Conservation (phyloP, 2,113 vertebrate genomes). For the Indri indri region DNA sequence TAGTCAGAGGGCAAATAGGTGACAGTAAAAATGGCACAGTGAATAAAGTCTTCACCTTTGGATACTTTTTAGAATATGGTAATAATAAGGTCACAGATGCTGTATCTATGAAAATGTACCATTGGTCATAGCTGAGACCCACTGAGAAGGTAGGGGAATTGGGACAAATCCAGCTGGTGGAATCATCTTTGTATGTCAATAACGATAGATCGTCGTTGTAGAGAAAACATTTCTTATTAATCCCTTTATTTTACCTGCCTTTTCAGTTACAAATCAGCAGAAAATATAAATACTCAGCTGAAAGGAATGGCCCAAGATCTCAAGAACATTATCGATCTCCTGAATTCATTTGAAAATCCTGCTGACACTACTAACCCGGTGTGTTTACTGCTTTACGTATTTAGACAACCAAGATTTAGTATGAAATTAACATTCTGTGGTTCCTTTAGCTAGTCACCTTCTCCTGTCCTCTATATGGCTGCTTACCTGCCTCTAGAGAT, state of each 20-base stretch:
- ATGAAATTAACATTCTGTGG: constrained; percentile 26
- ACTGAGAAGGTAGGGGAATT: neutral
- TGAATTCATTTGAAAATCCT: constrained; percentile 89
- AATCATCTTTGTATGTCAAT: constrained; percentile 27
- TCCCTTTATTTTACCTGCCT: constrained; percentile 37
- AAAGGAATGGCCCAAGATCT: constrained; percentile 95
- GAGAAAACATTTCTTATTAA: constrained; percentile 49
- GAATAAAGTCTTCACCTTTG: constrained; percentile 31
- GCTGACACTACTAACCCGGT: constrained; percentile 90
- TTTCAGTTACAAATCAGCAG: constrained; percentile 91
- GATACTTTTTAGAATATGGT: neutral
- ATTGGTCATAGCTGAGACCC: neutral
- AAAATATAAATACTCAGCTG: constrained; percentile 93
- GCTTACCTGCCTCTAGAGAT: neutral
- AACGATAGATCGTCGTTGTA: neutral
- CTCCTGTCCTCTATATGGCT: neutral
- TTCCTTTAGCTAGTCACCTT: neutral
- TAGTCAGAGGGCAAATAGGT: constrained; percentile 8
- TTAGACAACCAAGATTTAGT: constrained; percentile 40
- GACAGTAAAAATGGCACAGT: constrained; percentile 42
- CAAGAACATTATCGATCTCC: constrained; percentile 92
- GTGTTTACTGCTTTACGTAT: constrained; percentile 36
- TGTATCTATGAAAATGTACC: neutral
- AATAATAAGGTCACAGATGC: neutral
- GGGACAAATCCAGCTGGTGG: neutral